phyloP scores from a whole-genome alignment of 2,888 invertebrate species.

The Callinectes sapidus region DNA sequence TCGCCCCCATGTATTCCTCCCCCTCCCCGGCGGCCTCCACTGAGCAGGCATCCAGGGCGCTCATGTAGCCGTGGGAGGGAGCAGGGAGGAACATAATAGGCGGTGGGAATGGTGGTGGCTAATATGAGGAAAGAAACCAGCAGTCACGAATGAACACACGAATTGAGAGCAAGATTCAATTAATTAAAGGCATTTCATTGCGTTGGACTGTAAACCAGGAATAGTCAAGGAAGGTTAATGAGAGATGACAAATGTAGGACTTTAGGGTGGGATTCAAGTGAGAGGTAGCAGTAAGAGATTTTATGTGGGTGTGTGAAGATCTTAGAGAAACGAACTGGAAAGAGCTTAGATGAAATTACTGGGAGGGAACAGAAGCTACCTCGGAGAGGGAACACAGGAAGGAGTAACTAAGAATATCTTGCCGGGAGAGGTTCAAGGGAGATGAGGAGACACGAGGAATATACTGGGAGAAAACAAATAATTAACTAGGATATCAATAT shows the following conservation, averaged over 20 bases:
- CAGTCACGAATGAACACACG: neutral
- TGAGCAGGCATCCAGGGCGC: slow-evolving; percentile 61
- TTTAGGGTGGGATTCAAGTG: neutral
- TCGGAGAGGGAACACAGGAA: neutral
- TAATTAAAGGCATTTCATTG: no score
- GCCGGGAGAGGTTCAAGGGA: neutral
- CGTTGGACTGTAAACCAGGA: neutral
- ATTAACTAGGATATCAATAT: neutral
- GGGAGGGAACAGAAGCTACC: neutral
- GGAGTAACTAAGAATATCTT: neutral
- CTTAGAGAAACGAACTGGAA: no score
- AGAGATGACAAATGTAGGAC: no score
- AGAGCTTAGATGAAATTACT: neutral
- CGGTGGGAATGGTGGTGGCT: slow-evolving; percentile 60
- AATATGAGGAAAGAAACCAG: neutral
- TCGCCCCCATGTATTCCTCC: neutral
- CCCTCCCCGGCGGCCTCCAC: slow-evolving; percentile 51
- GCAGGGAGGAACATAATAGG: slow-evolving; percentile 52
- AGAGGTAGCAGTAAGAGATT: neutral
- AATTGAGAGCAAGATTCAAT: neutral
- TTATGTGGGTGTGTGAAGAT: neutral
- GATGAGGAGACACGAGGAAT: neutral
- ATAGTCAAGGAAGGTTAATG: neutral
- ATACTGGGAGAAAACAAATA: neutral
- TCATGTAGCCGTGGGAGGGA: slow-evolving; percentile 51